Base-by-base conservation (phyloP, 1,140 invertebrate genomes). In the Andricus grossulariae region DNA sequence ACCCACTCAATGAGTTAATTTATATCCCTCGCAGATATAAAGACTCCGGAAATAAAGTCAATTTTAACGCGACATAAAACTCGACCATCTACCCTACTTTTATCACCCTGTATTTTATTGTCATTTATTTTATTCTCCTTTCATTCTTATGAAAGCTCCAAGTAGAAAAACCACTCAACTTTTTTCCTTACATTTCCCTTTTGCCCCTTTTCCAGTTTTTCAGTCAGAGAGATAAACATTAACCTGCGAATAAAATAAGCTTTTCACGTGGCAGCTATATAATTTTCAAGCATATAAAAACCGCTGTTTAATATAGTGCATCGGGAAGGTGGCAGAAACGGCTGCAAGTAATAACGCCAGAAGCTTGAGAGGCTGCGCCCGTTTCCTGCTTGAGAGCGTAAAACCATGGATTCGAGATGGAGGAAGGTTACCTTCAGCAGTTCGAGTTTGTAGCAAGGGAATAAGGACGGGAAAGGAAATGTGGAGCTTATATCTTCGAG, bases 231-330 rank as follows among this genome's bases (percentile, higher is more conserved):
- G 25, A 66, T 66, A 21, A 66, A 66, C 39, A 66, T 66, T 66
- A 66, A 66, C 39, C 32, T 66, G 60, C 3, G 60, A 66, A 66
- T 66, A 66, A 66, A 21, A 66, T 25, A 66, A 66, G 60, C 4
- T 66, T 66, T 32, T 32, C 60, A 66, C 32, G n/a, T 66, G 32
- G 60, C 15, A 39, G 39, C 25, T 32, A 39, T 32, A 32, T 66
- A 66, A 66, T 66, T 66, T 66, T 66, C 60, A 25, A 39, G 25
- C 10, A 32, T 13, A 66, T 66, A 66, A 66, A 66, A 66, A 66
- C 60, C 25, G 32, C 60, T 66, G 60, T 66, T 66, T 66, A 66
- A 66, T 39, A 66, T 66, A 66, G 60, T 66, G 39, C 60, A 66
- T 66, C 39, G 32, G 13, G 60, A 39, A 66, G 60, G 60, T 66